Percentiles rank a stretch among this genome's conserved stretches.
These are phyloP conservation scores for Falco novaeseelandiae DNA, from an alignment of 2,797 vertebrate species.

Conservation along the genomic window DNA sequence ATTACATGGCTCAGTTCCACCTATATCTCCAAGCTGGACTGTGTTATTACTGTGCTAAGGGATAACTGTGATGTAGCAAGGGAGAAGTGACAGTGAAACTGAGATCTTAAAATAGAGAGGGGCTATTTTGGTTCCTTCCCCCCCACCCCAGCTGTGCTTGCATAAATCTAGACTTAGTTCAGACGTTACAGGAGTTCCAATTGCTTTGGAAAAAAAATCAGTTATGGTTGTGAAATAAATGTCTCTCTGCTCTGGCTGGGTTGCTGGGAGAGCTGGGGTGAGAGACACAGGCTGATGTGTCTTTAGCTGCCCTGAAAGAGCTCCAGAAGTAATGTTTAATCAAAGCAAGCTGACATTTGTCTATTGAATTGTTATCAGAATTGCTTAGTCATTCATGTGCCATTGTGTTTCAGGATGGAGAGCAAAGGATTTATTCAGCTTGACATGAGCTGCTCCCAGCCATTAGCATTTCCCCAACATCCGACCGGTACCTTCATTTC, in stretches of 20 bases:
- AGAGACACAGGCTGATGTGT: background rate
- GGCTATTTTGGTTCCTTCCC: background rate
- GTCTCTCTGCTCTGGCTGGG: background rate
- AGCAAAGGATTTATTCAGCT: constrained; percentile 30
- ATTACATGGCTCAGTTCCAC: constrained; percentile 32
- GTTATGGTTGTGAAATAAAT: constrained; percentile 17
- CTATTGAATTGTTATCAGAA: constrained; percentile 67
- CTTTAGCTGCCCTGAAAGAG: constrained; percentile 13
- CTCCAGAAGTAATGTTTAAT: constrained; percentile 54
- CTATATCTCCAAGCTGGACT: background rate
- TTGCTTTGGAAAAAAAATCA: background rate
- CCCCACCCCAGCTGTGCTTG: background rate
- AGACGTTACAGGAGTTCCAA: background rate
- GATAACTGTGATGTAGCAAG: constrained; percentile 23
- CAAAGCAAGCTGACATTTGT: constrained; percentile 65
- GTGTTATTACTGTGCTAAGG: constrained; percentile 11
- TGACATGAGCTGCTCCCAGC: constrained; percentile 24
- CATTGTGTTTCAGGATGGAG: constrained; percentile 47
- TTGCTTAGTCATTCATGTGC: constrained; percentile 65
- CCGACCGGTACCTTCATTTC: constrained; percentile 48
- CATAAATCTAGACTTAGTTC: constrained; percentile 38
- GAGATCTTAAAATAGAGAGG: constrained; percentile 25
- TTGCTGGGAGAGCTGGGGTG: background rate
- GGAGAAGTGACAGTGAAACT: background rate
- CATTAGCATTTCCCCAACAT: constrained; percentile 55